Evolutionary conservation across 92 coral and sea anemone species (phyloP).

Genomic region (Meandrina meandrites): DNA sequence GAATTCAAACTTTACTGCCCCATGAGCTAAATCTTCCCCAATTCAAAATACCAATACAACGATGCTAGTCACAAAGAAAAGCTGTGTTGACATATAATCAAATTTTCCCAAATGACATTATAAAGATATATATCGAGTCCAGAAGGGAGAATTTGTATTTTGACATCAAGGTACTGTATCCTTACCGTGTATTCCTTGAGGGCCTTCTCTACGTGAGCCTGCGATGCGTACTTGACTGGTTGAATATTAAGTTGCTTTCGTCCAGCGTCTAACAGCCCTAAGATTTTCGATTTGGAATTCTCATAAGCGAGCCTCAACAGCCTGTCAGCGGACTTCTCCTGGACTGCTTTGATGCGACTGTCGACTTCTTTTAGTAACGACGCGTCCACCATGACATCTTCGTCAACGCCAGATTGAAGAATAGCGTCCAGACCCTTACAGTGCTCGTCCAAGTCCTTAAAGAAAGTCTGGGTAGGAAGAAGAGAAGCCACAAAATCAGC

Average conservation of each 20-base stretch:
- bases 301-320: slow-evolving; percentile 71
- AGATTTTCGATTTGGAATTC: slow-evolving; percentile 62
- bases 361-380: slow-evolving; percentile 73
- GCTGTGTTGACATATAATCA: background rate
- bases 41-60: too few species aligned
- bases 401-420: slow-evolving; percentile 69
- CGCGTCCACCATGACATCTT: slow-evolving; percentile 77
- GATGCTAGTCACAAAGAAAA: too few species aligned
- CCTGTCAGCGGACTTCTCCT: slow-evolving; percentile 65
- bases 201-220: slow-evolving; percentile 78
- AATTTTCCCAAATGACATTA: background rate
- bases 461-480: slow-evolving; percentile 68
- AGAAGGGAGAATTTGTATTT: background rate
- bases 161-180: background rate
- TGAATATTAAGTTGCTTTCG: slow-evolving; percentile 71
- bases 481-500: background rate
- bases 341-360: slow-evolving; percentile 74
- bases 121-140: background rate
- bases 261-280: slow-evolving; percentile 63
- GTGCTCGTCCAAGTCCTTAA: slow-evolving; percentile 72
- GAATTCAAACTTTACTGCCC: too few species aligned
- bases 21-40: too few species aligned
- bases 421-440: slow-evolving; percentile 60
- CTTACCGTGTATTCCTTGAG: slow-evolving; percentile 81
- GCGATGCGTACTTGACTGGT: slow-evolving; percentile 77